Base-by-base conservation (phyloP, 2,113 vertebrate species). In the Oncorhynchus kisutch region DNA sequence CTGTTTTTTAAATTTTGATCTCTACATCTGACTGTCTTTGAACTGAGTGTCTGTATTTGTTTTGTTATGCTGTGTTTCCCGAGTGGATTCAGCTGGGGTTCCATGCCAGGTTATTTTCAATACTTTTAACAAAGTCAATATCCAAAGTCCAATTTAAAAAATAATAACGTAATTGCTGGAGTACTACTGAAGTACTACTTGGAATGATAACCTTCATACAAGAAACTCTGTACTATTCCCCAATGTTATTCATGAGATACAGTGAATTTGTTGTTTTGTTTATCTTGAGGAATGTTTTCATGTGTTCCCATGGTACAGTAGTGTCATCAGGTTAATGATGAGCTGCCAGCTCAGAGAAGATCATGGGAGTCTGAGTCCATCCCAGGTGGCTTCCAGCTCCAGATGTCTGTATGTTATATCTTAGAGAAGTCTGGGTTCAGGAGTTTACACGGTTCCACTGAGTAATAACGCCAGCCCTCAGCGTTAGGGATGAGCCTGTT, bases 321-420 rank as follows among this genome's bases (percentile, higher is more conserved):
- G 86, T 86, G 85, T 88, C 87, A 87, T 72, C 79, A 45, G 89
- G 90, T 91, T 91, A 90, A 92, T 92, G 79, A 91, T 87, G 88
- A 91, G 79, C 74, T 78, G 86, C 79, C 77, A 78, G 79, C 77
- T 81, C 77, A 14, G 71, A 78, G 85, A 83, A 60, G 65, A 82
- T 62, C 9, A 20, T 51, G 34, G 81, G 73, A 81, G 77, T 24
- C 70, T 34, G 51, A 22, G 72, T 81, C 82, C 74, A 5, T 54
- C 71, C 87, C 90, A 29, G 69, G 88, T 88, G 90, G 75, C 22
- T 86, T 72, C 68, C 76, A 14, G 49, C 73, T 87, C 87, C 88
- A 90, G 85, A 90, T 90, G 87, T 90, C 82, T 88, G 64, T 67
- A 62, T 73, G 72, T 76, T 72, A 57, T 83, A 73, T 83, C 78